These are phyloP conservation scores for Heliothis virescens DNA, from an alignment of 1,140 invertebrate species.

Conservation along the genomic window DNA sequence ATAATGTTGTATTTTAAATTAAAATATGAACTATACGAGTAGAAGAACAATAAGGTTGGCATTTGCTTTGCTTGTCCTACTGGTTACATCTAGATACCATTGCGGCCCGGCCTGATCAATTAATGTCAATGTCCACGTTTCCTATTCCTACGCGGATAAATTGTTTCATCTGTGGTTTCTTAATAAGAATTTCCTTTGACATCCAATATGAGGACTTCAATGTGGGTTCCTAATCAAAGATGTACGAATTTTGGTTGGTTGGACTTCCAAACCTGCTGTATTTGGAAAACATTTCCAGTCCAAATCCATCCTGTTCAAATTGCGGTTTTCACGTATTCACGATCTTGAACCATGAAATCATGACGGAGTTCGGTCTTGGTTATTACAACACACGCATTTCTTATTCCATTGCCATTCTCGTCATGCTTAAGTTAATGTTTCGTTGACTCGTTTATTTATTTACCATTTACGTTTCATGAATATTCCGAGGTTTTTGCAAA, in stretches of 20 bases:
- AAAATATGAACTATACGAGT: too few species aligned
- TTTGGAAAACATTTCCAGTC: too few species aligned
- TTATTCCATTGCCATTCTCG: neutral
- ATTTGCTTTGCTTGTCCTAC: neutral
- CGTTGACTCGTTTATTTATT: slow-evolving; percentile 27
- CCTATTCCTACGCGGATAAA: slow-evolving; percentile 8
- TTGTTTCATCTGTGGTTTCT: neutral
- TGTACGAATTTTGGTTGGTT: neutral
- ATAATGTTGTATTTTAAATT: too few species aligned
- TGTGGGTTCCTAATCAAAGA: neutral
- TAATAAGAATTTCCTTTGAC: slow-evolving; percentile 1
- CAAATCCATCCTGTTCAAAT: neutral
- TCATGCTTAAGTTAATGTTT: slow-evolving; percentile 16
- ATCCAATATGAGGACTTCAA: neutral
- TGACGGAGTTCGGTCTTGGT: neutral
- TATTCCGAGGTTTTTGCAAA: slow-evolving; percentile 5
- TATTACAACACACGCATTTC: neutral
- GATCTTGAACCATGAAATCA: neutral
- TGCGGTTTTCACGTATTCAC: neutral
- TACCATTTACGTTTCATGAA: slow-evolving; percentile 37
- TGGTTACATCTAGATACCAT: slow-evolving; percentile 25
- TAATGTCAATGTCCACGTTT: slow-evolving; percentile 27
- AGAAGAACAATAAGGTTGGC: neutral
- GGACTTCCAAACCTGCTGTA: neutral
- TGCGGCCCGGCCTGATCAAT: slow-evolving; percentile 13